phyloP scores from a whole-genome alignment of 2,888 invertebrate species.

The Barypeithes pellucidus region DNA sequence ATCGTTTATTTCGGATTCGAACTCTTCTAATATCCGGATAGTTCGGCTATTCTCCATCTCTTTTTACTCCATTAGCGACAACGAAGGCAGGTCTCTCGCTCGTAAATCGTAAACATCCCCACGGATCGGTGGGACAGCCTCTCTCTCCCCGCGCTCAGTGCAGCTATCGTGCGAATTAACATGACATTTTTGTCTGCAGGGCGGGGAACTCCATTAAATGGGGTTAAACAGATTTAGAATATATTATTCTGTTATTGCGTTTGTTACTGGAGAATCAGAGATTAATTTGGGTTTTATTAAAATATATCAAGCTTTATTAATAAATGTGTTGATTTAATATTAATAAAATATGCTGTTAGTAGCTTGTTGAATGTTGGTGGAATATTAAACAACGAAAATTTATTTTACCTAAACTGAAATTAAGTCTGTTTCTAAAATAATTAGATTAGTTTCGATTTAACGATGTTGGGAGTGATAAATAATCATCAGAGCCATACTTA shows the following conservation, averaged over 20 bases:
- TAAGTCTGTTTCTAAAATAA: too few species aligned
- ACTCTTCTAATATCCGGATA: conserved; percentile 70
- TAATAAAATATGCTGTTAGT: background rate
- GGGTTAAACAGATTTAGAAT: conserved; percentile 38
- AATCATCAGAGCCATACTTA: too few species aligned
- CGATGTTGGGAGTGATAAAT: too few species aligned
- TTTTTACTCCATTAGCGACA: conserved; percentile 63
- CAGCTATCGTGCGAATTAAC: conserved; percentile 54
- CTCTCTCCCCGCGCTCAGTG: conserved; percentile 58
- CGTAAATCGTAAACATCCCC: conserved; percentile 69
- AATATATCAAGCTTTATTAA: background rate
- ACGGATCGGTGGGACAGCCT: conserved; percentile 42
- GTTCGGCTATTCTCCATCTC: conserved; percentile 59
- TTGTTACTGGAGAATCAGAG: conserved; percentile 6
- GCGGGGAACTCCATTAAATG: conserved; percentile 47
- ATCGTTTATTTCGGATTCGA: conserved; percentile 63
- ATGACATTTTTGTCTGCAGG: conserved; percentile 54
- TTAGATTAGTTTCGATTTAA: too few species aligned
- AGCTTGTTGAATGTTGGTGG: too few species aligned
- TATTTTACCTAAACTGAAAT: too few species aligned
- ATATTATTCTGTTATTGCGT: conserved; percentile 28
- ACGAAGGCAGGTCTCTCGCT: conserved; percentile 59
- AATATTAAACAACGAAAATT: too few species aligned
- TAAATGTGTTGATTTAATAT: background rate
- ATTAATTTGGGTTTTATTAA: background rate